Conservation (phyloP, 2,888 invertebrate genomes). For the Stratiomys singularior region DNA sequence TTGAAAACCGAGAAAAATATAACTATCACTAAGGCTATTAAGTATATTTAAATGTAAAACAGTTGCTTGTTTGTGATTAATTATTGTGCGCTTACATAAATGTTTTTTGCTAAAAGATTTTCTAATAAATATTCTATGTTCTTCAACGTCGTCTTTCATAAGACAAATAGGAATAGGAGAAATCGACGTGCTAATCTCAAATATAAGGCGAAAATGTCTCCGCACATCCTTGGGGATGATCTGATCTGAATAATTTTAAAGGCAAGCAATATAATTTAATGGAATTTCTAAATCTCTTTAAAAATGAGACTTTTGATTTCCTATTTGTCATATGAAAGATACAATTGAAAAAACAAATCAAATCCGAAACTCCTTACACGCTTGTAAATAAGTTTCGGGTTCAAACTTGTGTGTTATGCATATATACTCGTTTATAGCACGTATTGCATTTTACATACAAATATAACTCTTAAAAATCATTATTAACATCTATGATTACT, state of each 20-base stretch:
- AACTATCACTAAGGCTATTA: not conserved
- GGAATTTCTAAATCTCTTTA: not conserved
- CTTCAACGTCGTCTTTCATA: not conserved
- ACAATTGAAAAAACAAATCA: too few species aligned
- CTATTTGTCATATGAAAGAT: too few species aligned
- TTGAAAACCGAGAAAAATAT: not conserved
- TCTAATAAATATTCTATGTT: not conserved
- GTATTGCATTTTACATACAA: too few species aligned
- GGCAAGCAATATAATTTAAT: not conserved
- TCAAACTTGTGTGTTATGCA: not conserved
- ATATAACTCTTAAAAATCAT: too few species aligned
- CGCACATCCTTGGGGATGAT: not conserved
- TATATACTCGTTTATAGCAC: too few species aligned
- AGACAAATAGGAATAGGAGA: not conserved
- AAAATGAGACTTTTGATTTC: too few species aligned
- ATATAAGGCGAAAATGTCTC: too few species aligned
- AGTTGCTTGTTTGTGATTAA: constrained; percentile 40
- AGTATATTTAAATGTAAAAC: constrained; percentile 1
- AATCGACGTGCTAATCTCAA: too few species aligned
- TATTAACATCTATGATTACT: too few species aligned
- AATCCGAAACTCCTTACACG: not conserved
- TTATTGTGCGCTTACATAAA: constrained; percentile 44
- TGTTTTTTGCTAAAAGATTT: constrained; percentile 16
- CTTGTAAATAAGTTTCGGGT: not conserved
- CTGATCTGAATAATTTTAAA: not conserved